These are phyloP conservation scores for Empis livida DNA, from an alignment of 2,888 invertebrate genomes.

Conservation along the genomic window DNA sequence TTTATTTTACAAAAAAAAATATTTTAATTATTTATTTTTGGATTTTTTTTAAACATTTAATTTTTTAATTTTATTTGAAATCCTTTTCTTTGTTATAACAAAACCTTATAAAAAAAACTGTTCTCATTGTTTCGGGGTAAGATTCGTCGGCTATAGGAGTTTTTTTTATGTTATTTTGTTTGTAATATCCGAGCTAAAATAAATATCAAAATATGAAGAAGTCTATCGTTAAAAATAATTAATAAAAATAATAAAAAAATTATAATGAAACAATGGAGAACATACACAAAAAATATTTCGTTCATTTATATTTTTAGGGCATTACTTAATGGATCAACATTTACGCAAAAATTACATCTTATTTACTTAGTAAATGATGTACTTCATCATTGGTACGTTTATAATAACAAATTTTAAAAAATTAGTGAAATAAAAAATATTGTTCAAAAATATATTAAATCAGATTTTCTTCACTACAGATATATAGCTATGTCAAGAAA, in stretches of 20 bases:
- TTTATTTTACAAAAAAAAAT: conserved; percentile 4
- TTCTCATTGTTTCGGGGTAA: too few relatives aligned
- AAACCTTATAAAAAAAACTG: too few relatives aligned
- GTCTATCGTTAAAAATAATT: neutral
- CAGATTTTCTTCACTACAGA: too few relatives aligned
- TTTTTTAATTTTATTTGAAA: too few relatives aligned
- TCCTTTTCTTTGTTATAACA: too few relatives aligned
- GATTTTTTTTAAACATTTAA: conserved; percentile 3
- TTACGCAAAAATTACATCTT: conserved; percentile 89
- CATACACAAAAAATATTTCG: conserved; percentile 29
- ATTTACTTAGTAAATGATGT: conserved; percentile 99
- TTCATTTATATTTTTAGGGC: conserved; percentile 41
- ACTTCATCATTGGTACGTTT: conserved; percentile 87
- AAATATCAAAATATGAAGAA: neutral
- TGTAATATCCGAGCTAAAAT: too few relatives aligned
- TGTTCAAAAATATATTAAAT: too few relatives aligned
- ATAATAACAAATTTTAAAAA: neutral
- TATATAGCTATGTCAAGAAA: too few relatives aligned
- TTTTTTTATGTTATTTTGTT: too few relatives aligned
- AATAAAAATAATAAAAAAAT: conserved; percentile 1
- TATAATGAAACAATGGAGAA: conserved; percentile 11
- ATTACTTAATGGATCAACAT: conserved; percentile 53
- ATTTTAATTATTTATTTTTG: conserved; percentile 2
- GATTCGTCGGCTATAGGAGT: too few relatives aligned
- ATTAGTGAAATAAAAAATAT: too few relatives aligned